Base-by-base conservation (phyloP, 2,888 invertebrate species). In the Dugesia japonica region DNA sequence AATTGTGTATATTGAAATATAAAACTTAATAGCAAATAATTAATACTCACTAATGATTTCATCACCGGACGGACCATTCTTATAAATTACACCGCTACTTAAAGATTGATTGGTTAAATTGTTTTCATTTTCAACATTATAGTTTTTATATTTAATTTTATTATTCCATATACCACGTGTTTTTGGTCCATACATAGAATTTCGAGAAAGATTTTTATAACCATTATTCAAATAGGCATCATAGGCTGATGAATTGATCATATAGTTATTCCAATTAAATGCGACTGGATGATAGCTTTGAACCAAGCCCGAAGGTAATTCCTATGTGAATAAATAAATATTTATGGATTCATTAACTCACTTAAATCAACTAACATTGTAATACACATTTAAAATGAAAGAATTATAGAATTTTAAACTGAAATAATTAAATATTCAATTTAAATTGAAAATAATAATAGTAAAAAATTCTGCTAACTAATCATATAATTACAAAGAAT, bases 201-300 rank as follows among this genome's bases (percentile, higher is more conserved):
- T 56, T n/a, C 56, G 56, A n/a, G 9, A 56, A 23, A 56, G 4
- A 56, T 56, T 56, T n/a, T 56, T 56, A 38, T 38, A 38, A 9
- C 38, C 38, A 38, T 38, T 38, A 56, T 23, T 56, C 56, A 56
- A 56, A 56, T 56, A 56, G 17, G 56, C 56, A 56, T 56, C 56
- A 23, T 56, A 56, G 1, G 56, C n/a, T 56, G 56, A 56, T 56
- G 56, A 56, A 56, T 56, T 56, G 17, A 56, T 56, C 23, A 56
- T 56, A n/a, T 56, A 56, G 17, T 56, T 56, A 56, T 56, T 56
- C 56, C 56, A 56, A 56, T 56, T 56, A 23, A 13, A 56, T 56
- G 56, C 56, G n/a, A 56, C 56, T 20, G 56, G 56, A 56, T 56
- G 56, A n/a, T 56, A 56, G 23, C 56, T 56, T 56, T 56, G 56